Evolutionary conservation across 2,888 invertebrate genomes (phyloP), one percentile per base, ranked within the genome.

Genomic region (Drosophila ustulata): DNA sequence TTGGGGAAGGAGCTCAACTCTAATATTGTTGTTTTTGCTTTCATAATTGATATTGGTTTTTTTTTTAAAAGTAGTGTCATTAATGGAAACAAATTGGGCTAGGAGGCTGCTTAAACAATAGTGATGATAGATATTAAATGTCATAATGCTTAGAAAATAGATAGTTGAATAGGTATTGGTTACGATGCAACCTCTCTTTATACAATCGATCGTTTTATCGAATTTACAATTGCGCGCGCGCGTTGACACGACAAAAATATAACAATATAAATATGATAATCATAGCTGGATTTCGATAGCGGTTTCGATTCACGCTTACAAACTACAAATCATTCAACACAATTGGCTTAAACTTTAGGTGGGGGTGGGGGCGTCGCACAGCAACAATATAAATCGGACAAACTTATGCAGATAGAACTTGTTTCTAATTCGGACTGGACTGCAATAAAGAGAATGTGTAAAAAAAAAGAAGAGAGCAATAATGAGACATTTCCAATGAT

Each of bases 311-410:
- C 87, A 9, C 70, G 52, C 56, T 68, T 37, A 37, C 37, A 37
- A 37, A 37, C 37, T 37, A 37, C n/a, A 78, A 58, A 61, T 85
- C 66, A 70, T 71, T 75, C 65, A 82, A 88, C 78, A 86, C 58
- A 67, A 63, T 61, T 78, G 57, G 57, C 76, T 88, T 81, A 85
- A 59, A 55, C 23, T 68, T 61, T 47, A 73, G 71, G 37, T 37
- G 37, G 32, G 32, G 9, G 28, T 4, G 32, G 32, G 30, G 50
- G 66, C 49, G 83, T 83, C 80, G 89, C 83, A 83, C 88, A 83
- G 83, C 83, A 83, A 83, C 87, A 79, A 80, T 62, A 78, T 63
- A 71, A 68, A 83, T 88, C 83, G 88, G 83, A 83, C 83, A 83
- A 85, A 80, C 86, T 82, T 82, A 37, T 47, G 77, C 71, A 82